phyloP scores from a whole-genome alignment of 2,113 vertebrate genomes.

The Mohoua ochrocephala region DNA sequence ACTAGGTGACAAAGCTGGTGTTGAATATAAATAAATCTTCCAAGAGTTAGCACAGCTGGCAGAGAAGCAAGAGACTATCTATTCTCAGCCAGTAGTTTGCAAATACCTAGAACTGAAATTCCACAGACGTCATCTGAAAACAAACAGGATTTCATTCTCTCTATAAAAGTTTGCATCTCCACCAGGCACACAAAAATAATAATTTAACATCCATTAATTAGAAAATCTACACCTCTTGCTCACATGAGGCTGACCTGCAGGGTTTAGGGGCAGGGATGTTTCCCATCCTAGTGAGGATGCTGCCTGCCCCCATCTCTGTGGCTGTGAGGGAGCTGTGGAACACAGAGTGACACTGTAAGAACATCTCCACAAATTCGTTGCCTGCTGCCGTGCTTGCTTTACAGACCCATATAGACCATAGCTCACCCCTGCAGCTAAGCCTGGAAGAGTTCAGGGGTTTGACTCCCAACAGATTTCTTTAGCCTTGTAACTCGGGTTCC shows the following conservation, averaged over 20 bases:
- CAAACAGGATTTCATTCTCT: neutral
- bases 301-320: neutral
- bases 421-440: neutral
- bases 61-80: neutral
- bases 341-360: neutral
- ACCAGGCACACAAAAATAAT: neutral
- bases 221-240: neutral
- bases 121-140: neutral
- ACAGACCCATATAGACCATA: neutral
- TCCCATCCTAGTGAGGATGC: accelerated
- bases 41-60: neutral
- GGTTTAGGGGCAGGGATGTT: neutral
- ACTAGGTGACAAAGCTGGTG: neutral
- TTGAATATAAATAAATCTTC: neutral
- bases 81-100: neutral
- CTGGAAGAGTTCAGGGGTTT: neutral
- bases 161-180: neutral
- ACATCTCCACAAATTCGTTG: neutral
- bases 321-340: neutral
- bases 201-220: neutral
- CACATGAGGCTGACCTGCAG: neutral
- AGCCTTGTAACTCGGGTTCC: neutral
- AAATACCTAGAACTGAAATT: neutral
- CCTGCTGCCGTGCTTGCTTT: neutral
- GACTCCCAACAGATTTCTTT: neutral